These are phyloP conservation scores for Alethe castanea DNA, from an alignment of 2,113 vertebrate species.

Conservation along the genomic window DNA sequence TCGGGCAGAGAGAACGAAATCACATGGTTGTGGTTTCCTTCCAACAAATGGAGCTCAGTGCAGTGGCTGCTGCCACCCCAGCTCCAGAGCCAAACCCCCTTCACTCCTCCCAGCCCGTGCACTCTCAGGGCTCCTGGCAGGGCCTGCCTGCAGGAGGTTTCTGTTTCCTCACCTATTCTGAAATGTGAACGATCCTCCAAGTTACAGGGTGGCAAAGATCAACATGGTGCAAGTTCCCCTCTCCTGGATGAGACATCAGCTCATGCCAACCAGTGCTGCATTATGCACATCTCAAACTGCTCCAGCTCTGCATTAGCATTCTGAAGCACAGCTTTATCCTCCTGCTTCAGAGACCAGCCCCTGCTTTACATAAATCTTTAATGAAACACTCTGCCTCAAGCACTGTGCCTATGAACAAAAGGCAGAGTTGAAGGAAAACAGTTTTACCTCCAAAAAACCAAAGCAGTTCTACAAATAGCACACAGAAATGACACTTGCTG, in stretches of 20 bases:
- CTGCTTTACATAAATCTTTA: constrained; percentile 72
- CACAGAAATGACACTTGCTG: constrained; percentile 22
- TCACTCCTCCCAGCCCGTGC: rapidly evolving
- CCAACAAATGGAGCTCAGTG: neutral
- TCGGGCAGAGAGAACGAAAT: neutral
- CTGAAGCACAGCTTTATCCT: constrained; percentile 39
- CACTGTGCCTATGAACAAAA: constrained; percentile 43
- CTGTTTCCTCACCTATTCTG: neutral
- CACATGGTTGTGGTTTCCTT: neutral
- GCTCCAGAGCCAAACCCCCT: neutral
- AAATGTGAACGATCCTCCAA: neutral
- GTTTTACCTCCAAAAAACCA: constrained; percentile 50
- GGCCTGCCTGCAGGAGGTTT: neutral
- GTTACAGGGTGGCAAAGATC: neutral
- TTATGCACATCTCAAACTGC: neutral
- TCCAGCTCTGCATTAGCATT: constrained; percentile 49
- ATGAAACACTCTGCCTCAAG: constrained; percentile 67
- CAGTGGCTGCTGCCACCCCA: neutral
- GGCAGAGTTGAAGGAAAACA: constrained; percentile 55
- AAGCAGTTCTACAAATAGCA: constrained; percentile 7
- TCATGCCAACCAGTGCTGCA: neutral
- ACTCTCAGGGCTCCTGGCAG: neutral
- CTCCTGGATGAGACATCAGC: neutral
- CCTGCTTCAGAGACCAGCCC: constrained; percentile 60
- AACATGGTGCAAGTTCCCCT: neutral